Base-by-base conservation (phyloP, 2,888 invertebrate genomes). In the Tridacna gigas region DNA sequence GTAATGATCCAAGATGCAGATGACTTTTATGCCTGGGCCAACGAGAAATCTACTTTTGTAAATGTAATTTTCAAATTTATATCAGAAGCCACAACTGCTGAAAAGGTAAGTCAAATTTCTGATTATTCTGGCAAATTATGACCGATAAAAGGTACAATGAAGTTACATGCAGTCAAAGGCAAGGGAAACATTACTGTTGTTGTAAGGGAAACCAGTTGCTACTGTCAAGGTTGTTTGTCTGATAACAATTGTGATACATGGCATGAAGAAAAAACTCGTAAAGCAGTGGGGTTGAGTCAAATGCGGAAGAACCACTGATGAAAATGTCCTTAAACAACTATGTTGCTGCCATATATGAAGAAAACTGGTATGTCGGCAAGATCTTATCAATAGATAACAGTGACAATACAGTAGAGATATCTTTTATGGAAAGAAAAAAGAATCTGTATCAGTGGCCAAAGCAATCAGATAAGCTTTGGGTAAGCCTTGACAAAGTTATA, bases 401-500 rank as follows among this genome's bases (percentile, higher is more conserved):
- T 47, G 67, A 25, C 26, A 20, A 48, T 51, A 48, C 66, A 25
- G 65, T 66, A 37, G 28, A 79, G n/a, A 63, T 80, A n/a, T 26
- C 75, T 1, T 80, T 80, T 45, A 75, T 80, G 75, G 80, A 80
- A 37, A 74, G 56, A 75, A 56, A 69, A 25, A 80, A 75, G 37
- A 60, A 37, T 3, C n/a, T 73, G 65, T 79, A 73, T 25, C 79
- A 79, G 37, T 79, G 79, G 79, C 79, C 74, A 51, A 48, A 66
- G 22, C 25, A 25, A 20, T 28, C 37, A 74, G 79, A 79, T 37
- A 66, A 56, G 18, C 48, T 79, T 26, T 79, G 51, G 79, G 37
- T 37, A 28, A 65, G 48, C 22, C 48, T 18, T 2, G n/a, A 22
- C 18, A 25, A 66, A 20, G 22, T 80, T 5, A 13, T 67, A 25